A percentile compares a stretch with the other conserved stretches of the same genome.
phyloP scores from a whole-genome alignment of 2,113 vertebrate species.

The Physeter macrocephalus region DNA sequence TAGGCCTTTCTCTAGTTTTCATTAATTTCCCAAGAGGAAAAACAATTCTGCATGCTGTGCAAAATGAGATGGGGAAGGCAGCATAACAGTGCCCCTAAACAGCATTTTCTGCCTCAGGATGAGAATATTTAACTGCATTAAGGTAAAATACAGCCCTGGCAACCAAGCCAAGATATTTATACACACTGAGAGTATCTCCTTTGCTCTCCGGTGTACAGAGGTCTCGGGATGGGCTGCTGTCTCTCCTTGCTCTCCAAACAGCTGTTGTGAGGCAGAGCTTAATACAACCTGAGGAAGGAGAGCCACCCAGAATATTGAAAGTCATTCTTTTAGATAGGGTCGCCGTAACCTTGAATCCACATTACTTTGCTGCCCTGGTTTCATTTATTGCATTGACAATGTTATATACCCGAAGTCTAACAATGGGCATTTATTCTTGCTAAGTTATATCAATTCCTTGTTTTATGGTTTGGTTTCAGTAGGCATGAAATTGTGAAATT shows the following conservation, averaged over 20 bases:
- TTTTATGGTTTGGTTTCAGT: not conserved
- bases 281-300: not conserved
- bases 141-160: slow-evolving; percentile 31
- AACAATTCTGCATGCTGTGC: slow-evolving; percentile 24
- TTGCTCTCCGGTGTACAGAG: fast-evolving
- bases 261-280: not conserved
- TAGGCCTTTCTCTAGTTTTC: slow-evolving; percentile 54
- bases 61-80: slow-evolving; percentile 48
- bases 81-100: slow-evolving; percentile 53
- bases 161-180: not conserved
- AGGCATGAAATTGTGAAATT: not conserved
- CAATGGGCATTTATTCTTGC: not conserved
- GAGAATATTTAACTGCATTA: slow-evolving; percentile 58
- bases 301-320: not conserved
- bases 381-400: not conserved
- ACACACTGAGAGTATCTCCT: not conserved
- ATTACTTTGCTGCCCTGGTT: not conserved
- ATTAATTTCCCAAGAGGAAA: slow-evolving; percentile 78
- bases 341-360: not conserved
- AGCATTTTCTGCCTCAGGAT: slow-evolving; percentile 63
- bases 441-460: not conserved
- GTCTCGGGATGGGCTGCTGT: not conserved
- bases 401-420: not conserved
- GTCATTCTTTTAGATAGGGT: not conserved
- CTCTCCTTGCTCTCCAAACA: not conserved